Conservation (phyloP, 1,140 invertebrate genomes). For the Oedothorax gibbosus region DNA sequence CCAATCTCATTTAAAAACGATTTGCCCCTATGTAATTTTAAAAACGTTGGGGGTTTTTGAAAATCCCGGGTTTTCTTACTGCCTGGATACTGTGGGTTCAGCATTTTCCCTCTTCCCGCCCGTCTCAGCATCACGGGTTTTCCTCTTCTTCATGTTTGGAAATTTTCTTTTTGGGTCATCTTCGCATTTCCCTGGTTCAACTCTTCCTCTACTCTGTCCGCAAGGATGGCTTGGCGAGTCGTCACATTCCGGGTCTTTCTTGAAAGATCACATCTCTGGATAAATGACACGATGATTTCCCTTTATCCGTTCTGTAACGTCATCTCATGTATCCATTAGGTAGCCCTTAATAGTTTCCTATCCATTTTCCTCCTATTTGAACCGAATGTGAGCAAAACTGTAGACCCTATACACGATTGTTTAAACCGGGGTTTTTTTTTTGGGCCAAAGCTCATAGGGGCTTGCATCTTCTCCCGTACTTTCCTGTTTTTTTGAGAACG, state of each 20-base stretch:
- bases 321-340: conserved; percentile 41
- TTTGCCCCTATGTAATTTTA: neutral
- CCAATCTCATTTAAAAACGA: neutral
- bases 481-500: conserved; percentile 26
- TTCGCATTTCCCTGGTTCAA: neutral
- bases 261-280: neutral
- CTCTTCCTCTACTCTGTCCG: neutral
- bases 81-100: too few relatives aligned
- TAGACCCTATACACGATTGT: conserved; percentile 29
- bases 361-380: conserved; percentile 40
- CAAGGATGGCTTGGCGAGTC: neutral
- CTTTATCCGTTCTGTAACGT: conserved; percentile 32
- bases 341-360: conserved; percentile 23
- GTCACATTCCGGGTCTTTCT: neutral
- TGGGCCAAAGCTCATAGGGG: conserved; percentile 47
- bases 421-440: conserved; percentile 17
- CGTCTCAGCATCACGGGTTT: neutral
- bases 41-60: neutral
- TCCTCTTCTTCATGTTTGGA: neutral
- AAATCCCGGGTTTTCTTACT: neutral
- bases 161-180: neutral
- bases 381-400: conserved; percentile 39
- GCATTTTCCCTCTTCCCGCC: neutral
- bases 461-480: conserved; percentile 21
- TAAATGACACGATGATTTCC: too few relatives aligned